These are phyloP conservation scores for Phaetusa simplex DNA, from an alignment of 2,113 vertebrate genomes.

Conservation along the genomic window DNA sequence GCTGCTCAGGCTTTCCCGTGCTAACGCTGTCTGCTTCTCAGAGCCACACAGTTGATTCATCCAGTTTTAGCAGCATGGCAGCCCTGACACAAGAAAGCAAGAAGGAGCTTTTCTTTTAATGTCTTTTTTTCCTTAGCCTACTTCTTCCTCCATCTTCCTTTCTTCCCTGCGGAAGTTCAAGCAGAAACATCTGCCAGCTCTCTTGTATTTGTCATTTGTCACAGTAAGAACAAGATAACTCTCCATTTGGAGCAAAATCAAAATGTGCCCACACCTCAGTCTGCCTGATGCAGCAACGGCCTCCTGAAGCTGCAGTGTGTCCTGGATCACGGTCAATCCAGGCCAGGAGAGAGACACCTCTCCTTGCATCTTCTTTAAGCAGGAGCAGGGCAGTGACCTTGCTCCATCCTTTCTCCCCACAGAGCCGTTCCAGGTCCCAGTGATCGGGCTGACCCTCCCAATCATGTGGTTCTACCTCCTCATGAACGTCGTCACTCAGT, in stretches of 20 bases:
- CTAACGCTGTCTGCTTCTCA: neutral
- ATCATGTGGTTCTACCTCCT: conserved; percentile 96
- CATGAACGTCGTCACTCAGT: conserved; percentile 95
- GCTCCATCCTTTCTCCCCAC: neutral
- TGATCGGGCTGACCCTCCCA: conserved; percentile 78
- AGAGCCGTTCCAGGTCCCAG: conserved; percentile 84
- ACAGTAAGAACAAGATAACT: neutral
- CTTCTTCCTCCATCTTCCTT: neutral
- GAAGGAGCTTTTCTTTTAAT: neutral
- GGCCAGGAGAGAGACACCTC: neutral
- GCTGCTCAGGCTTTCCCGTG: rapidly evolving
- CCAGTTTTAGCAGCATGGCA: neutral
- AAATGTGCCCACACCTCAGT: neutral
- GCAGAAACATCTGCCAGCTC: neutral
- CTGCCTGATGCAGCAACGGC: neutral
- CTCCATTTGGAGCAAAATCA: neutral
- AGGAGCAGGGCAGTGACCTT: neutral
- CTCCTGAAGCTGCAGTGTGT: neutral
- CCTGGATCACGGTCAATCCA: rapidly evolving
- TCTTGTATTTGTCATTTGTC: neutral
- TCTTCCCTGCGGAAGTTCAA: neutral
- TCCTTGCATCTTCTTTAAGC: neutral
- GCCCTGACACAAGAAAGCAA: neutral
- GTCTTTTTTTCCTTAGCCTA: neutral
- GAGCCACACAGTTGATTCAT: neutral